Base-by-base conservation (phyloP, 2,113 vertebrate species). In the Lethenteron reissneri region DNA sequence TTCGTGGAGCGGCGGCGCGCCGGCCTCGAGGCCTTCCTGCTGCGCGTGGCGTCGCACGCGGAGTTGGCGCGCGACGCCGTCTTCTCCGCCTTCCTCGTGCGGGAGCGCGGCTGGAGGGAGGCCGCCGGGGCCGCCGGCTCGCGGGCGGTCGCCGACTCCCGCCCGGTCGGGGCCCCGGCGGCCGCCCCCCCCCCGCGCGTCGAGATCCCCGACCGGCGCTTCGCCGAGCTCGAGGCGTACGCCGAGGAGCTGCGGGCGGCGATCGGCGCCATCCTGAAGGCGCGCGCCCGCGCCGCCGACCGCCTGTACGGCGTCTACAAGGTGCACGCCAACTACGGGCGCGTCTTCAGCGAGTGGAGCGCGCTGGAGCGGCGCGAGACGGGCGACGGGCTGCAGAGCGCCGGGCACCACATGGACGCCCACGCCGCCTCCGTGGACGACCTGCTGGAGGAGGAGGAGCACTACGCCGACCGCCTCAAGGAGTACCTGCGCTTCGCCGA, bases 271-370 rank as follows among this genome's bases (percentile, higher is more conserved):
- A 1, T 68, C 21, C 62, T 68, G 62, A 68, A 68, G 62, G 11
- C 21, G 25, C 25, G 25, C 25, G 25, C 25, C 4, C 88, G 88
- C 77, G 90, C 91, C 69, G 91, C 91, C 75, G 91, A 97, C 74
- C 85, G 91, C 71, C 83, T 96, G 0, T 97, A 96, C 68, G 92
- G 90, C 13, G 90, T 97, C 58, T 97, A 92, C 80, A 96, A 97
- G 79, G 90, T 97, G 73, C 91, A 96, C 75, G 91, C 88, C 56
- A 96, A 97, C 83, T 97, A 97, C 1, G 92, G 92, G 57, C 81
- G 92, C 82, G 89, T 97, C 19, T 96, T 21, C 84, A 97, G 91
- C 78, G 91, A 96, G 78, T 96, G 90, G 89, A 94, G 89, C 71
- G 90, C 88, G 74, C 89, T 94, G 75, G 92, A 94, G 76, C 89